These are phyloP conservation scores for Abrostola triplasia DNA, from an alignment of 2,888 invertebrate genomes.

Conservation along the genomic window DNA sequence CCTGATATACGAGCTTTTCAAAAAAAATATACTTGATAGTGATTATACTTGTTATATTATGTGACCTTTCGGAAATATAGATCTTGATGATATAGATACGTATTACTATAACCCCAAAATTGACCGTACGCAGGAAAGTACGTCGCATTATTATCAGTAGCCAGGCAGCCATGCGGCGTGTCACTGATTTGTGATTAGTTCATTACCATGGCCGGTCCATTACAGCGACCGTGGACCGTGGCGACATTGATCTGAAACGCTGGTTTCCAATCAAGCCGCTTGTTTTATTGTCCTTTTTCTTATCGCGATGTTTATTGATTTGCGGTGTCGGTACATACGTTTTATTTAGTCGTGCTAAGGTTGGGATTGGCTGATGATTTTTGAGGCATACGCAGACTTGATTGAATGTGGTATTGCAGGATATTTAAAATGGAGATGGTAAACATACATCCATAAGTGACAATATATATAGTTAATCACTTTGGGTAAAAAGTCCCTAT, in stretches of 20 bases:
- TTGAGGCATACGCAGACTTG: background rate
- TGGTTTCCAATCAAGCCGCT: background rate
- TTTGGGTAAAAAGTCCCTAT: no score
- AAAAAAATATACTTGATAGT: no score
- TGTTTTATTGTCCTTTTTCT: background rate
- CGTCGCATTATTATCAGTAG: background rate
- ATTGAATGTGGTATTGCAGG: no score
- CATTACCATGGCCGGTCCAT: constrained; percentile 1
- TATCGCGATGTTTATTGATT: background rate
- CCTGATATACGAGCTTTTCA: background rate
- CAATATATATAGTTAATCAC: no score
- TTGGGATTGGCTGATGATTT: background rate
- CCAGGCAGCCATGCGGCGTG: background rate
- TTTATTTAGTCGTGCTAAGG: background rate
- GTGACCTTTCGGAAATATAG: no score
- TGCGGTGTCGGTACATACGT: background rate
- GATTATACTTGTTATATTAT: no score
- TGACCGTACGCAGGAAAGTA: background rate
- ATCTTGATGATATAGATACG: no score
- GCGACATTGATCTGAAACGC: background rate
- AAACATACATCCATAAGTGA: no score
- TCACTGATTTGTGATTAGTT: constrained; percentile 1
- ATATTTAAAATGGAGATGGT: no score
- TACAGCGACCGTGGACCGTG: background rate
- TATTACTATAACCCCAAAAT: background rate